These are phyloP conservation scores for Drosophila paulistorum DNA, from an alignment of 1,140 invertebrate species.

Conservation along the genomic window DNA sequence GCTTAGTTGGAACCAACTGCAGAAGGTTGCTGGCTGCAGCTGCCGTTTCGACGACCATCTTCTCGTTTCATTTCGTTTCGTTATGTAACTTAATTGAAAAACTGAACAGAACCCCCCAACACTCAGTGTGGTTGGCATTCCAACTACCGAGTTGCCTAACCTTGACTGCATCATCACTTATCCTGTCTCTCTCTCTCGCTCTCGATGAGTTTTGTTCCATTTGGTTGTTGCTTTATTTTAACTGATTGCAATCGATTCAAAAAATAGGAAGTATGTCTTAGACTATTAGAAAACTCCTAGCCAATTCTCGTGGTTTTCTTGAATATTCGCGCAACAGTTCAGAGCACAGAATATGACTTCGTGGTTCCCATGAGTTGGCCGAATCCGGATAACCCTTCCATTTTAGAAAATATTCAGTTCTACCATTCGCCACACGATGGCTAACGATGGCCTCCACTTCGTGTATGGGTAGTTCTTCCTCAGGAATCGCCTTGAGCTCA, in stretches of 20 bases:
- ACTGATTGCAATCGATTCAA: not conserved
- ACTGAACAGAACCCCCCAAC: conserved; percentile 34
- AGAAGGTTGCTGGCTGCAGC: conserved; percentile 13
- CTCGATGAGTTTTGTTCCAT: not conserved
- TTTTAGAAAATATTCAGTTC: not conserved
- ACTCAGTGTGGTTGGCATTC: not conserved
- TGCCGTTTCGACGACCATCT: conserved; percentile 12
- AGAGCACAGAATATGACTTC: not conserved
- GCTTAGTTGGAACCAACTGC: conserved; percentile 29
- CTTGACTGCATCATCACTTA: conserved; percentile 8
- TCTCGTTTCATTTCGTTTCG: not conserved
- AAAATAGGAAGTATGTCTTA: not conserved
- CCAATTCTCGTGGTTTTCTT: not conserved
- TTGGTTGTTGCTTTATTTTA: not conserved
- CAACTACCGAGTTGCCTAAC: not conserved
- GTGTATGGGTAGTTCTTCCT: not conserved
- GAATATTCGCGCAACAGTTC: not conserved
- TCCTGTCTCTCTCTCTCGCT: too few relatives aligned
- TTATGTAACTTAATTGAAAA: conserved; percentile 70
- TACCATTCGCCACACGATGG: not conserved
- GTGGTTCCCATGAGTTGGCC: not conserved
- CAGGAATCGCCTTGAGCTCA: not conserved
- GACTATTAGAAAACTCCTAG: not conserved
- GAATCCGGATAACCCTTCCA: not conserved
- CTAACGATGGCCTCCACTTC: not conserved